A percentile compares a stretch with the other conserved stretches of the same genome.
These are phyloP conservation scores for Hycleus cichorii DNA, from an alignment of 1,140 invertebrate species.

Conservation along the genomic window DNA sequence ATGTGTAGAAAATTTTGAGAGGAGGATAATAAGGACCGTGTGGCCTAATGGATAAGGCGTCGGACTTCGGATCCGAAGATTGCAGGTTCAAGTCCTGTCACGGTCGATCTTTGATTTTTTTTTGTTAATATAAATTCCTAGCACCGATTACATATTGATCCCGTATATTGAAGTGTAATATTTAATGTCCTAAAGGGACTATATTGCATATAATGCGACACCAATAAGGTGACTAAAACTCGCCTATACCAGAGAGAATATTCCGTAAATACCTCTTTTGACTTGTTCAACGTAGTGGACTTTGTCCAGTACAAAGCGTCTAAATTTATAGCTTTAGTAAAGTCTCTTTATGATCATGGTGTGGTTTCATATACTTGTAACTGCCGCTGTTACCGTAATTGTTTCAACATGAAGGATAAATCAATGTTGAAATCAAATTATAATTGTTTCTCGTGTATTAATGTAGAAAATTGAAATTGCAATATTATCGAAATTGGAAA, in stretches of 20 bases:
- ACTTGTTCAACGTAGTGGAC: slow-evolving; percentile 11
- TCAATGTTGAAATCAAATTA: neutral
- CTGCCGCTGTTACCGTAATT: neutral
- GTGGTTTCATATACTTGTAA: no score
- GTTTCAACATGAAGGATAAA: slow-evolving; percentile 1
- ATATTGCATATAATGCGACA: slow-evolving; percentile 7
- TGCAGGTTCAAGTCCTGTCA: slow-evolving; percentile 59
- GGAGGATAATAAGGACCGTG: slow-evolving; percentile 31
- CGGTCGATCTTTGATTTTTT: slow-evolving; percentile 28
- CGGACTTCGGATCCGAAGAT: slow-evolving; percentile 77
- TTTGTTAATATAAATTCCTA: neutral
- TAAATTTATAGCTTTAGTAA: no score
- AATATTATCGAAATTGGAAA: no score
- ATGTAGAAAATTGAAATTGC: no score
- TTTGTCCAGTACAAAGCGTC: slow-evolving; percentile 2
- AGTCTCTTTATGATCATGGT: no score
- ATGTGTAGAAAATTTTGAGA: no score
- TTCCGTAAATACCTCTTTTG: slow-evolving; percentile 16
- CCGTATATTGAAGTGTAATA: slow-evolving; percentile 5
- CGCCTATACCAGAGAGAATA: slow-evolving; percentile 1
- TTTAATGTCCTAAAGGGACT: slow-evolving; percentile 4
- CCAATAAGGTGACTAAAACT: slow-evolving; percentile 10
- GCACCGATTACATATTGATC: neutral
- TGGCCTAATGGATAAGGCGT: slow-evolving; percentile 73
- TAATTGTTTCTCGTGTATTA: no score